Percentiles rank a stretch among this genome's conserved stretches.
Conservation (phyloP, 2,888 invertebrate species). For the Drosophila peninsularis region DNA sequence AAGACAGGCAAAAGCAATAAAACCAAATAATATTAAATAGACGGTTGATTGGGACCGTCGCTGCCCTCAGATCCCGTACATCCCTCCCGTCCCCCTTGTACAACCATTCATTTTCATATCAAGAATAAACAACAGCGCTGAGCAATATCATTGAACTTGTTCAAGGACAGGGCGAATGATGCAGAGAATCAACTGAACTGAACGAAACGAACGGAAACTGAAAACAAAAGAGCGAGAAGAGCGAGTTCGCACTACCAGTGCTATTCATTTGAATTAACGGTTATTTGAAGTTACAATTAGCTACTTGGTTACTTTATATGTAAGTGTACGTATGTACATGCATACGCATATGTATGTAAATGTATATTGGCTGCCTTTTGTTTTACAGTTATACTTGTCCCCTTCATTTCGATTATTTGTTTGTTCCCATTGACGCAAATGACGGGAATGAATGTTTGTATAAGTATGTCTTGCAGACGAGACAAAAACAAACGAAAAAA, state of each 20-base stretch:
- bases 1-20: conserved; percentile 10
- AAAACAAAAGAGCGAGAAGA: conserved; percentile 21
- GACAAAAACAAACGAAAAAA: conserved; percentile 30
- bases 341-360: neutral
- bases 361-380: neutral
- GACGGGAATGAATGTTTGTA: conserved; percentile 16
- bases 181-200: conserved; percentile 7
- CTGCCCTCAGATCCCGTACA: conserved; percentile 5
- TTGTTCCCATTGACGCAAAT: conserved; percentile 46
- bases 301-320: conserved; percentile 7
- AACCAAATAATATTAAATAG: conserved; percentile 22
- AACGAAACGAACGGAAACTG: conserved; percentile 18
- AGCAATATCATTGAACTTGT: conserved; percentile 70
- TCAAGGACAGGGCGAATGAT: conserved; percentile 61
- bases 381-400: conserved; percentile 10
- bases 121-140: conserved; percentile 41
- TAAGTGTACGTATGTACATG: neutral
- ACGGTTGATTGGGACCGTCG: conserved; percentile 24
- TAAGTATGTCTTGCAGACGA: conserved; percentile 16
- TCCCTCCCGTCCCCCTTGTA: neutral
- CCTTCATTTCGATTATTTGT: conserved; percentile 19
- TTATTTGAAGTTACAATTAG: conserved; percentile 9
- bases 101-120: conserved; percentile 32
- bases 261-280: conserved; percentile 21
- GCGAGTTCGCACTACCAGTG: neutral